Conservation (phyloP, 2,797 vertebrate genomes). For the Bucorvus abyssinicus region DNA sequence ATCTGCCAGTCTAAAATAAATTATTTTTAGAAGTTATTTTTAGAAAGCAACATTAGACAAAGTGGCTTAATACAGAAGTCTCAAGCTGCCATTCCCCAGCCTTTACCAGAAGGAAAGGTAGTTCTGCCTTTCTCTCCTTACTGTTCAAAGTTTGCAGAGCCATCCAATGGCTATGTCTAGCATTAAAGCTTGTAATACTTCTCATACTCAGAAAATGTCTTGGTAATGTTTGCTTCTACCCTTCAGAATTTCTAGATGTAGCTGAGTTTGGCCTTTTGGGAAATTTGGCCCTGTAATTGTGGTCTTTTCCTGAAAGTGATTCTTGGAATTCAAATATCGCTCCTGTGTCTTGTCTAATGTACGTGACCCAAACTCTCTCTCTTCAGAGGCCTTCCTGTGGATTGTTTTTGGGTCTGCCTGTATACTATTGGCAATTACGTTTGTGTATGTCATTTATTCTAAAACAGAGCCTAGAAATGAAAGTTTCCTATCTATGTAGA, state of each 20-base stretch:
- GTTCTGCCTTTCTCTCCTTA: neutral
- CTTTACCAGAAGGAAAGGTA: neutral
- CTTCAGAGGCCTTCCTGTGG: neutral
- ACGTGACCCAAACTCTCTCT: neutral
- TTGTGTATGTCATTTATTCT: neutral
- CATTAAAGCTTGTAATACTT: neutral
- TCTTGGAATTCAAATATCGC: neutral
- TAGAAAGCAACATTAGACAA: neutral
- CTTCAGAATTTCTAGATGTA: neutral
- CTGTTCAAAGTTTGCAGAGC: neutral
- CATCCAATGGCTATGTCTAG: neutral
- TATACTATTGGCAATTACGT: neutral
- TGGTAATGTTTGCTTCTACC: neutral
- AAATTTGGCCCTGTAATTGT: neutral
- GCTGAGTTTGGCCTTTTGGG: neutral
- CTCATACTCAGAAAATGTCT: neutral
- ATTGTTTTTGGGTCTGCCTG: neutral
- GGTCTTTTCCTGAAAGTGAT: neutral
- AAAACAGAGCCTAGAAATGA: neutral
- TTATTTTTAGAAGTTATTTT: neutral
- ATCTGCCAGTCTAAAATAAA: neutral
- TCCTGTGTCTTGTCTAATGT: neutral
- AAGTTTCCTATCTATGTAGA: neutral
- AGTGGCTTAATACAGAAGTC: neutral
- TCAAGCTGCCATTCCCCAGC: neutral